These are phyloP conservation scores for Pseudococcus jackbeardsleyi DNA, from an alignment of 2,888 invertebrate species.

Conservation along the genomic window DNA sequence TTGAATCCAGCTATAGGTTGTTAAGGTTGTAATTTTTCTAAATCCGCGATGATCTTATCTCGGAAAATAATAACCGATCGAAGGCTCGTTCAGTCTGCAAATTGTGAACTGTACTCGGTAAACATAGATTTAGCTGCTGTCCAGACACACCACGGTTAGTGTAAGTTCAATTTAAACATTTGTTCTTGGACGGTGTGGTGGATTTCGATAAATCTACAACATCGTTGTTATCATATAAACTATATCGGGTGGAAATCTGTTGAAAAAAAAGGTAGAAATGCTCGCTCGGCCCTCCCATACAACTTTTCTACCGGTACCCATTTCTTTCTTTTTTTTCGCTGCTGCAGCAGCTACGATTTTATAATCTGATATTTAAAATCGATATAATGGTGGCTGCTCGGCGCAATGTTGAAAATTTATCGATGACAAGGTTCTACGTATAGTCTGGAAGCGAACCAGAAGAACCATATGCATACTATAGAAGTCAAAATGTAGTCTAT, in stretches of 20 bases:
- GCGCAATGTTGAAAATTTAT: slow-evolving; percentile 9
- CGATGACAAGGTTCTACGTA: slow-evolving; percentile 20
- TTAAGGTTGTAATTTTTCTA: too few relatives aligned
- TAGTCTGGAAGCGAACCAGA: background rate
- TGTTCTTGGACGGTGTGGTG: background rate
- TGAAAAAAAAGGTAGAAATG: background rate
- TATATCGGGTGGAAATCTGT: slow-evolving; percentile 23
- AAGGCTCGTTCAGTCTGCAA: background rate
- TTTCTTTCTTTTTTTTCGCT: background rate
- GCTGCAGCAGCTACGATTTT: background rate
- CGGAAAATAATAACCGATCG: background rate
- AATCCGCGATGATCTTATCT: background rate
- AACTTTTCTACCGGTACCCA: slow-evolving; percentile 8
- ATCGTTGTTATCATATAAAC: slow-evolving; percentile 43
- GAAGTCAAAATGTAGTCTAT: slow-evolving; percentile 41
- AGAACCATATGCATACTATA: background rate
- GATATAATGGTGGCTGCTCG: slow-evolving; percentile 43
- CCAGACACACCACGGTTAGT: slow-evolving; percentile 7
- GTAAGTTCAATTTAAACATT: slow-evolving; percentile 38
- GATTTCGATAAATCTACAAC: slow-evolving; percentile 37
- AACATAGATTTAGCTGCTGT: background rate
- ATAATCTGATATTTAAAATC: slow-evolving; percentile 38
- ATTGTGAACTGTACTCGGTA: background rate
- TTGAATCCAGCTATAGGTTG: background rate
- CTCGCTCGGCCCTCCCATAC: slow-evolving; percentile 26